These are phyloP conservation scores for Pleuronectes platessa DNA, from an alignment of 2,113 vertebrate species.

Conservation along the genomic window DNA sequence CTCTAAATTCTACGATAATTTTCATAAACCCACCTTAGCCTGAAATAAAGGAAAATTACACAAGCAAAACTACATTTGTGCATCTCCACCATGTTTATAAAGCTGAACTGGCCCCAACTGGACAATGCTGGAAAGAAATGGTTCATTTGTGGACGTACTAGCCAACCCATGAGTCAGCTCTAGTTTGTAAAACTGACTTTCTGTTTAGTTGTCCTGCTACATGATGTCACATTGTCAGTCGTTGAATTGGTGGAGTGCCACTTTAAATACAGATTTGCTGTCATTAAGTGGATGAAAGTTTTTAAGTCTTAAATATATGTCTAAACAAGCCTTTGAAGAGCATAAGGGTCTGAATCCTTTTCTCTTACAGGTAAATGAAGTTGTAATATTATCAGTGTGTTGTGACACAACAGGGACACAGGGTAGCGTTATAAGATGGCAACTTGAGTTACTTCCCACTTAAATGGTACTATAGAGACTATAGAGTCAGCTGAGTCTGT, in stretches of 20 bases:
- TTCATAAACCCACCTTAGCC: neutral
- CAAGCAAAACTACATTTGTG: neutral
- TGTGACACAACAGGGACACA: neutral
- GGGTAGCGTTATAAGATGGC: neutral
- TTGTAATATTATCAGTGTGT: slow-evolving; percentile 6
- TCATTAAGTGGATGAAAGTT: neutral
- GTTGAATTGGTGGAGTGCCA: neutral
- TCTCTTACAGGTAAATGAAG: slow-evolving; percentile 10
- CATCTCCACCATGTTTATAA: neutral
- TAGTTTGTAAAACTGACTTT: too few relatives aligned
- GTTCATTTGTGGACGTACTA: neutral
- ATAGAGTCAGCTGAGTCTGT: slow-evolving; percentile 10
- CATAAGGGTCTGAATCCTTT: neutral
- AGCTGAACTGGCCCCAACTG: neutral
- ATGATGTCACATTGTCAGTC: neutral
- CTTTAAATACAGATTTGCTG: neutral
- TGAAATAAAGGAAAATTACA: neutral
- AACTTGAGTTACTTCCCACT: neutral
- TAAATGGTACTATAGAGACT: slow-evolving; percentile 21
- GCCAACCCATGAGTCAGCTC: neutral
- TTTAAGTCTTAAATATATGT: neutral
- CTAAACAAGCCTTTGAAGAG: neutral
- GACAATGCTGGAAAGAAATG: neutral
- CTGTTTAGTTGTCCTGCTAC: too few relatives aligned
- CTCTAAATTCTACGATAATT: neutral